phyloP scores from a whole-genome alignment of 1,140 invertebrate species.

The Musca vetustissima region DNA sequence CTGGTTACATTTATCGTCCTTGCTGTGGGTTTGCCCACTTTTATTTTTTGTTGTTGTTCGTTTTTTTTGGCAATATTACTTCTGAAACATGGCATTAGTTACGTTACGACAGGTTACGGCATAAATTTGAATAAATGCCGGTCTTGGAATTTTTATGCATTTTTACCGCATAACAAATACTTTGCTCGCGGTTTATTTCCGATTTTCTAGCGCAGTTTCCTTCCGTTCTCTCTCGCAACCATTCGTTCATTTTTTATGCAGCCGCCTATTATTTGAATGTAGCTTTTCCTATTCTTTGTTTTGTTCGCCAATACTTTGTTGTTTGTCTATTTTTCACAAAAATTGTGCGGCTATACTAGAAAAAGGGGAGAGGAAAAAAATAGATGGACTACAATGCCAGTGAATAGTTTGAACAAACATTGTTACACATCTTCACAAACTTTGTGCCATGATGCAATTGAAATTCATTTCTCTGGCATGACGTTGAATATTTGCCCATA shows the following conservation, averaged over 20 bases:
- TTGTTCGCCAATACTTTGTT: no score
- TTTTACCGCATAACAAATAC: conserved; percentile 56
- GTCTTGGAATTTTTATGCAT: conserved; percentile 56
- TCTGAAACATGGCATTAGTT: conserved; percentile 20
- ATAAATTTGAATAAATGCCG: conserved; percentile 57
- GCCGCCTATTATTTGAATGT: neutral
- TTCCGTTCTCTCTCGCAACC: conserved; percentile 35
- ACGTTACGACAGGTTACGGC: conserved; percentile 42
- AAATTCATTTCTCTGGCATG: no score
- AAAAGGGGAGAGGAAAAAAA: no score
- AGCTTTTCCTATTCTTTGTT: no score
- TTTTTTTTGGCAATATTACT: neutral
- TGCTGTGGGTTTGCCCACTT: neutral
- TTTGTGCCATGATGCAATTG: no score
- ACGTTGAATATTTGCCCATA: no score
- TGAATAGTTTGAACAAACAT: no score
- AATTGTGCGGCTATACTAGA: no score
- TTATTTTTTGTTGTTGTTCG: no score
- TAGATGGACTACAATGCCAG: no score
- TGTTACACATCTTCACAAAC: no score
- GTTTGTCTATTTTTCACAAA: no score
- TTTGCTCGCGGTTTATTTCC: conserved; percentile 47
- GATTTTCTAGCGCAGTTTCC: conserved; percentile 53
- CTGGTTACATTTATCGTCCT: neutral
- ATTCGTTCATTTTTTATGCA: neutral